Conservation (phyloP, 2,797 vertebrate genomes). For the Chromis chromis region DNA sequence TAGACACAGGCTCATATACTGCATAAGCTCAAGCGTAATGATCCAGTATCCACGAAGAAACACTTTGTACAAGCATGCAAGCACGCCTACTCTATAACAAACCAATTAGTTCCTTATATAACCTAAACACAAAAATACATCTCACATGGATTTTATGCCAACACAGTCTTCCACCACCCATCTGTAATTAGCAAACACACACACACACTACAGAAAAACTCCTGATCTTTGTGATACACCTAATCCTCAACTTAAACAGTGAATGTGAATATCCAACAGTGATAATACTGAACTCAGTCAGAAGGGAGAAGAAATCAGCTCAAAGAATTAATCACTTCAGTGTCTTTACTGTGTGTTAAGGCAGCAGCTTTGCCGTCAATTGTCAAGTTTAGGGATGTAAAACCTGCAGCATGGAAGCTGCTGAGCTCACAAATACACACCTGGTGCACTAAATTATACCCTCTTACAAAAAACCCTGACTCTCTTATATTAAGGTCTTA, state of each 20-base stretch:
- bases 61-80: constrained; percentile 47
- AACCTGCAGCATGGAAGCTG: constrained; percentile 10
- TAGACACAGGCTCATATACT: constrained; percentile 28
- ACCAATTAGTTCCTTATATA: constrained; percentile 66
- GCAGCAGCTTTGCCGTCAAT: neutral
- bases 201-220: neutral
- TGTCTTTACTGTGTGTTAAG: constrained; percentile 23
- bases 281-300: constrained; percentile 17
- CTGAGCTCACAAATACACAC: constrained; percentile 19
- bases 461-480: neutral
- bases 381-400: constrained; percentile 9
- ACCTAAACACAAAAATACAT: constrained; percentile 50
- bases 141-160: constrained; percentile 35
- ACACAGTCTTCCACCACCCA: constrained; percentile 22
- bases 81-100: constrained; percentile 47
- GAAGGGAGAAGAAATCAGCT: constrained; percentile 11
- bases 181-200: constrained; percentile 24
- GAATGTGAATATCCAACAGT: constrained; percentile 9
- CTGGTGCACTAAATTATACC: constrained; percentile 31
- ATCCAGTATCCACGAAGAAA: constrained; percentile 42
- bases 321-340: constrained; percentile 43
- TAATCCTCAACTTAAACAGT: constrained; percentile 19
- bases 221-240: neutral
- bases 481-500: neutral
- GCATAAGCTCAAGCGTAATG: constrained; percentile 47